A percentile compares a stretch with the other conserved stretches of the same genome.
Conservation (phyloP, 2,888 invertebrate species). For the Thelaira solivaga region DNA sequence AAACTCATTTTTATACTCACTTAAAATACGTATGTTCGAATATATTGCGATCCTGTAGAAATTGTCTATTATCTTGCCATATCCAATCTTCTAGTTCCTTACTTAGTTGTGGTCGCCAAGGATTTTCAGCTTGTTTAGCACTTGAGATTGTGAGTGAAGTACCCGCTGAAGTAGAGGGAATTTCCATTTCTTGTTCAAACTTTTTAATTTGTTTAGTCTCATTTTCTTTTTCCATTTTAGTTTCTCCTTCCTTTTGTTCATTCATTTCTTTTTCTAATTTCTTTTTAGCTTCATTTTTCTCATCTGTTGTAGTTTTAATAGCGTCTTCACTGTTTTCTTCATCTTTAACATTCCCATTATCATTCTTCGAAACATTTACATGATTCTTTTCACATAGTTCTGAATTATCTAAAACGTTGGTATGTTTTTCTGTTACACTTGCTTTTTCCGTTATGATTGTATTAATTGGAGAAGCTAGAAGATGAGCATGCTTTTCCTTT, state of each 20-base stretch:
- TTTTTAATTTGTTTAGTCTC: slow-evolving; percentile 46
- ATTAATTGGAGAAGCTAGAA: slow-evolving; percentile 67
- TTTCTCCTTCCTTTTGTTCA: background rate
- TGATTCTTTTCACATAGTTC: background rate
- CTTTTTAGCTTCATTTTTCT: slow-evolving; percentile 24
- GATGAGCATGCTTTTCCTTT: slow-evolving; percentile 74
- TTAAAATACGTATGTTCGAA: slow-evolving; percentile 97
- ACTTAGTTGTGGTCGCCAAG: slow-evolving; percentile 71
- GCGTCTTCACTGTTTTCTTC: slow-evolving; percentile 36
- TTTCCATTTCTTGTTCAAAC: slow-evolving; percentile 42
- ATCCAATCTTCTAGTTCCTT: slow-evolving; percentile 94
- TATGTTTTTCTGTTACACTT: background rate
- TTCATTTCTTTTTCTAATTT: slow-evolving; percentile 45
- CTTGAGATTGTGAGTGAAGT: slow-evolving; percentile 57
- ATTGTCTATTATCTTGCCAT: slow-evolving; percentile 98
- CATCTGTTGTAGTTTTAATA: slow-evolving; percentile 33
- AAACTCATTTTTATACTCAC: slow-evolving; percentile 78
- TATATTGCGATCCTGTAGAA: slow-evolving; percentile 95
- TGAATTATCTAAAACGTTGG: background rate
- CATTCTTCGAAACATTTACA: slow-evolving; percentile 2
- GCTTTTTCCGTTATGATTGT: slow-evolving; percentile 10
- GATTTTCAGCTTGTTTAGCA: slow-evolving; percentile 52
- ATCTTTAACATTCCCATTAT: slow-evolving; percentile 1
- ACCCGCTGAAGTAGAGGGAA: slow-evolving; percentile 44
- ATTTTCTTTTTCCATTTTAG: slow-evolving; percentile 6